These are phyloP conservation scores for Fratercula arctica DNA, from an alignment of 2,797 vertebrate genomes.

Conservation along the genomic window DNA sequence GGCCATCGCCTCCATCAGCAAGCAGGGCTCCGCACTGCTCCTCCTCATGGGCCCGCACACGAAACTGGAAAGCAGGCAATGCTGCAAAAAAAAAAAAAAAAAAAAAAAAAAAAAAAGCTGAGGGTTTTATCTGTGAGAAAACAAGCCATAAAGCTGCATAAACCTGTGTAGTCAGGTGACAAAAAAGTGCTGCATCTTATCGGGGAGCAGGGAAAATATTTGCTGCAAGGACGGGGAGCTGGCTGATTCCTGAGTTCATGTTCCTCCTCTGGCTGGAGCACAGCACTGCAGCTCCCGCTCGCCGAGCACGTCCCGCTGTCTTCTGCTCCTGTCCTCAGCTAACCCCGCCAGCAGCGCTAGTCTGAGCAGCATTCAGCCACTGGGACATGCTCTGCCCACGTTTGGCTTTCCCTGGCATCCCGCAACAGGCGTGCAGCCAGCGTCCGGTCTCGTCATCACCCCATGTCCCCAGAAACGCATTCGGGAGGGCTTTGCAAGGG, in stretches of 20 bases:
- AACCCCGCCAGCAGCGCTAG: background rate
- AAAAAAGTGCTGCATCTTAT: background rate
- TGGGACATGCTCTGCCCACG: background rate
- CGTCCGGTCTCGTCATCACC: rapidly evolving
- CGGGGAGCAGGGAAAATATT: constrained; percentile 19
- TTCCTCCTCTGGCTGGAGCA: constrained; percentile 56
- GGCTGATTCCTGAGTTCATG: constrained; percentile 15
- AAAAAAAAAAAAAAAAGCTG: background rate
- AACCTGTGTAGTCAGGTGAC: constrained; percentile 12
- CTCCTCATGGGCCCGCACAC: background rate
- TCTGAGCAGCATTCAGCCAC: background rate
- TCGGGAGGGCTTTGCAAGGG: background rate
- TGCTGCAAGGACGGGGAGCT: constrained; percentile 34
- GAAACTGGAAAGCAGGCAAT: background rate
- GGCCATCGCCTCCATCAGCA: background rate
- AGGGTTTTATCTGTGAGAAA: background rate
- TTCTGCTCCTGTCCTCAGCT: constrained; percentile 49
- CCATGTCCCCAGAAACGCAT: rapidly evolving
- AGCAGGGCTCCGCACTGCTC: background rate
- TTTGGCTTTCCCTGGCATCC: background rate
- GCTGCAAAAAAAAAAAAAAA: background rate
- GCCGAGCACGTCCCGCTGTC: constrained; percentile 41
- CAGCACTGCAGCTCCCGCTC: constrained; percentile 49
- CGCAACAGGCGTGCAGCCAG: background rate
- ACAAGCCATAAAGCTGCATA: background rate